These are phyloP conservation scores for Spermophilus dauricus DNA, from an alignment of 2,113 vertebrate genomes.

Conservation along the genomic window DNA sequence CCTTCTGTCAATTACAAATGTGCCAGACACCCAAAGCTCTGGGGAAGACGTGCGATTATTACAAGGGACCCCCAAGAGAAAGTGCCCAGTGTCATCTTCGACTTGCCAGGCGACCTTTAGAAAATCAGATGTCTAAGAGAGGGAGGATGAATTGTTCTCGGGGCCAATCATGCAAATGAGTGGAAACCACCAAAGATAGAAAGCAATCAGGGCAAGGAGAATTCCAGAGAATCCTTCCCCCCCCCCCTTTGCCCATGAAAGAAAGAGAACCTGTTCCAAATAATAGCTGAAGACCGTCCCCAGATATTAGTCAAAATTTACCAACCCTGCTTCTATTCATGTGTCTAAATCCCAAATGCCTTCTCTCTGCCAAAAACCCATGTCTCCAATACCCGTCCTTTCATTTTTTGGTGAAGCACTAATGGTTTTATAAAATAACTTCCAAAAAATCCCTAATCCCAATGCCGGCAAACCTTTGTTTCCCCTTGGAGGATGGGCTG, in stretches of 20 bases:
- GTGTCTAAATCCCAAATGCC: constrained; percentile 39
- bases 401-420: constrained; percentile 4
- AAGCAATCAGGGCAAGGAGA: neutral
- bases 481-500: neutral
- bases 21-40: constrained; percentile 65
- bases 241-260: neutral
- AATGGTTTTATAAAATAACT: constrained; percentile 36
- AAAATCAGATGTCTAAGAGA: constrained; percentile 71
- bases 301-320: neutral
- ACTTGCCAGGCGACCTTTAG: constrained; percentile 75
- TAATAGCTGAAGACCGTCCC: neutral
- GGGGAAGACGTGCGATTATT: constrained; percentile 75
- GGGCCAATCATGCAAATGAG: constrained; percentile 65
- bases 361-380: constrained; percentile 55
- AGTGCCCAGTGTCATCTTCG: constrained; percentile 57
- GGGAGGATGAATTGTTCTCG: constrained; percentile 59
- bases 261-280: neutral
- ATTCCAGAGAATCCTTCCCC: constrained; percentile 38
- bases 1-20: constrained; percentile 77
- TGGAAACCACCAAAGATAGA: neutral
- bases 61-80: constrained; percentile 60
- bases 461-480: neutral
- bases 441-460: neutral
- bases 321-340: neutral
- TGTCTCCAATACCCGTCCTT: constrained; percentile 44